phyloP scores from a whole-genome alignment of 1,140 invertebrate genomes.

The Caenorhabditis inopinata region DNA sequence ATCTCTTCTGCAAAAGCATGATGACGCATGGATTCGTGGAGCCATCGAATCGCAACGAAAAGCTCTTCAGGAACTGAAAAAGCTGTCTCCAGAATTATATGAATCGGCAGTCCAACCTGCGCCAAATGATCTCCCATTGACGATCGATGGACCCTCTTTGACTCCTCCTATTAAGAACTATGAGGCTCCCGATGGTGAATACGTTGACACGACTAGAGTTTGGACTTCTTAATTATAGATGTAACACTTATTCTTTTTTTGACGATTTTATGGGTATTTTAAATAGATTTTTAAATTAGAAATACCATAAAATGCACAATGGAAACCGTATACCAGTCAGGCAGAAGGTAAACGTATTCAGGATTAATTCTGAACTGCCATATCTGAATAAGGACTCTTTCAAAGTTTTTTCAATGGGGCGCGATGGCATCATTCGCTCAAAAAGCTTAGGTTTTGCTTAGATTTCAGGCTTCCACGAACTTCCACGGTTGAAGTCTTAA shows the following conservation, averaged over 20 bases:
- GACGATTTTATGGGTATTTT: slow-evolving; percentile 19
- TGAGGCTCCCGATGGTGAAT: slow-evolving; percentile 66
- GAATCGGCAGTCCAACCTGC: slow-evolving; percentile 65
- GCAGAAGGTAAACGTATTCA: too few relatives aligned
- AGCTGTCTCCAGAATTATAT: slow-evolving; percentile 66
- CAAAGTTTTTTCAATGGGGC: too few relatives aligned
- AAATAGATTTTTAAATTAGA: too few relatives aligned
- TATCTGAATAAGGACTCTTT: too few relatives aligned
- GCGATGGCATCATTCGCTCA: too few relatives aligned
- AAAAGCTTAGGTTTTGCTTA: too few relatives aligned
- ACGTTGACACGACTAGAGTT: slow-evolving; percentile 62
- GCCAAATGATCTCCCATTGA: slow-evolving; percentile 54
- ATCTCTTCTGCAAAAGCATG: slow-evolving; percentile 40
- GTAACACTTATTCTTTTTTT: neutral
- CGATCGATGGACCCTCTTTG: slow-evolving; percentile 61
- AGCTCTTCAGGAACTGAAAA: slow-evolving; percentile 62
- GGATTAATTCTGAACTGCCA: too few relatives aligned
- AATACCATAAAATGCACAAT: too few relatives aligned
- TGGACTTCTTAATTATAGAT: slow-evolving; percentile 49
- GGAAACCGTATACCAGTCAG: too few relatives aligned
- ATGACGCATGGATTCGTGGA: slow-evolving; percentile 55
- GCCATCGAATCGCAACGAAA: slow-evolving; percentile 55
- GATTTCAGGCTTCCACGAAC: too few relatives aligned
- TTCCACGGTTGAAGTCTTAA: too few relatives aligned
- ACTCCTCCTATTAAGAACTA: slow-evolving; percentile 66